Conservation (phyloP, 2,113 vertebrate genomes). For the Illadopsis cleaveri region DNA sequence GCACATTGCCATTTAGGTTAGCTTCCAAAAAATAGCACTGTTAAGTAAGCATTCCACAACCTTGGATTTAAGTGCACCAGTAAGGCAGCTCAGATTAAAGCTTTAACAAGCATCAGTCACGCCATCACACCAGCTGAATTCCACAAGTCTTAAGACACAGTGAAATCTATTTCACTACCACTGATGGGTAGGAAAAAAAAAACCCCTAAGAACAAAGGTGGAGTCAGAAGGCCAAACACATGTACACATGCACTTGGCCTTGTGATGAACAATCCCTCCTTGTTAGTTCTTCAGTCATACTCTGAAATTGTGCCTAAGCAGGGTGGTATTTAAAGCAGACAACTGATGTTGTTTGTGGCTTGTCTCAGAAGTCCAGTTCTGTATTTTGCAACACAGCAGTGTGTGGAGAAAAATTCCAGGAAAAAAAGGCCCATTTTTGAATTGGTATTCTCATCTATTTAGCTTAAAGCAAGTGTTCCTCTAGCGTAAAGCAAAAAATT, state of each 20-base stretch:
- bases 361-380: not conserved
- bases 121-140: not conserved
- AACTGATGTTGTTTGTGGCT: not conserved
- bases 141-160: not conserved
- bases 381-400: not conserved
- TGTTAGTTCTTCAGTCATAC: not conserved
- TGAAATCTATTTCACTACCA: not conserved
- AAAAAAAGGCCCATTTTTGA: not conserved
- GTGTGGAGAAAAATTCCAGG: not conserved
- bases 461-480: not conserved
- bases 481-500: not conserved
- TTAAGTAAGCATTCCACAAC: not conserved
- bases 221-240: not conserved
- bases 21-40: not conserved
- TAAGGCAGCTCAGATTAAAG: not conserved
- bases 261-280: not conserved
- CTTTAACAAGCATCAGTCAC: not conserved
- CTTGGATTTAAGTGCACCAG: not conserved
- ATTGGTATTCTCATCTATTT: not conserved
- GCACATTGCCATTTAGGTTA: not conserved
- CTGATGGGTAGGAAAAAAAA: not conserved
- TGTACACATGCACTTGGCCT: not conserved
- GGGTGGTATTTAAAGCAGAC: not conserved
- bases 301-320: not conserved
- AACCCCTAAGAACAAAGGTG: not conserved